phyloP scores from a whole-genome alignment of 2,797 vertebrate genomes.

The Mus spretus region DNA sequence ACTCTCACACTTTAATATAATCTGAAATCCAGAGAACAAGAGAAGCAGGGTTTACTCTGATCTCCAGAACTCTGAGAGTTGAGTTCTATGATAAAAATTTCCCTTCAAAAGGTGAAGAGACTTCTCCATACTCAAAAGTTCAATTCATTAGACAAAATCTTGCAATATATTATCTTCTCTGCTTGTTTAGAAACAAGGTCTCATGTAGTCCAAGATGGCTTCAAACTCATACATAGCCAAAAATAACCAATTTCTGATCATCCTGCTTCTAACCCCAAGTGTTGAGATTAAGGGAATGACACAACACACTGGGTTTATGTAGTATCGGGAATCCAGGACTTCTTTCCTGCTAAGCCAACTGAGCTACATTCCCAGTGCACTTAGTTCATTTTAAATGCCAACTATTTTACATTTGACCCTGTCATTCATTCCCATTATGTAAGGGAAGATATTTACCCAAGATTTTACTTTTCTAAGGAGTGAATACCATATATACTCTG shows the following conservation, averaged over 20 bases:
- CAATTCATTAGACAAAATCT: background rate
- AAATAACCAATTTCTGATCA: background rate
- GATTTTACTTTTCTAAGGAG: slow-evolving; percentile 57
- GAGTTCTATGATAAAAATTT: slow-evolving; percentile 46
- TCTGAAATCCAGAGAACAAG: slow-evolving; percentile 59
- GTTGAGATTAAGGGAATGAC: background rate
- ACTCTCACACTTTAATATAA: slow-evolving; percentile 67
- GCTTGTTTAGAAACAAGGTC: background rate
- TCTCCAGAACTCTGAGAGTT: background rate
- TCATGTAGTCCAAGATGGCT: background rate
- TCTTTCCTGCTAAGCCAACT: background rate
- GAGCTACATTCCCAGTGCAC: background rate
- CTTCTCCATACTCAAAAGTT: background rate
- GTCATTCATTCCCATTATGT: slow-evolving; percentile 32
- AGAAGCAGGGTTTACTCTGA: slow-evolving; percentile 24
- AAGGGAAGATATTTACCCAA: slow-evolving; percentile 49
- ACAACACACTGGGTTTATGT: background rate
- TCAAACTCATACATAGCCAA: background rate
- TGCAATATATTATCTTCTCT: slow-evolving; percentile 16
- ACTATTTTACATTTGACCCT: slow-evolving; percentile 46
- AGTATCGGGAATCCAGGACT: background rate
- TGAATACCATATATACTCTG: background rate
- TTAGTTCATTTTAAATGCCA: slow-evolving; percentile 13
- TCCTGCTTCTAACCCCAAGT: background rate
- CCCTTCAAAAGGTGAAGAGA: slow-evolving; percentile 33